Percentiles rank a stretch among this genome's conserved stretches.
Conservation (phyloP, 2,888 invertebrate species). For the Endotricha flammealis region DNA sequence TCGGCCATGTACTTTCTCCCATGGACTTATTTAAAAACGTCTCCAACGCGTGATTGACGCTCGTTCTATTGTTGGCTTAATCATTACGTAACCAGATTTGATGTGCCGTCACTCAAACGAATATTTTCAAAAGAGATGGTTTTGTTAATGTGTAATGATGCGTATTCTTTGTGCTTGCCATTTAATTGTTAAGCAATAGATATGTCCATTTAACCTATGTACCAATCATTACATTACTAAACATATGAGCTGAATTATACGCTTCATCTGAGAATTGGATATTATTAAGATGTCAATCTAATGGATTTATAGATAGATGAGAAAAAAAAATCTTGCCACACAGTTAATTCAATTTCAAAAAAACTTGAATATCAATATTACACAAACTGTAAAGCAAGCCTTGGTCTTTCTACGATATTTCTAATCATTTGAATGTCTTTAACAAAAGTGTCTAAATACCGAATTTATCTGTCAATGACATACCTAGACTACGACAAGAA, state of each 20-base stretch:
- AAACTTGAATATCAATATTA: too few relatives aligned
- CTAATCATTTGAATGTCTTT: too few relatives aligned
- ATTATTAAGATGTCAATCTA: slow-evolving; percentile 28
- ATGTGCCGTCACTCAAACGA: slow-evolving; percentile 64
- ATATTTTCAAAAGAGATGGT: slow-evolving; percentile 58
- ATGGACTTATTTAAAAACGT: slow-evolving; percentile 72
- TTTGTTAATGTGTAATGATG: slow-evolving; percentile 72
- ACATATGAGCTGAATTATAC: slow-evolving; percentile 35
- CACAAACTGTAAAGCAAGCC: too few relatives aligned
- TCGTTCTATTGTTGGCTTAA: slow-evolving; percentile 56
- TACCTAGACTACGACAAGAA: too few relatives aligned
- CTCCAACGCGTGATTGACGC: slow-evolving; percentile 69
- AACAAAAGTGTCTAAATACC: too few relatives aligned
- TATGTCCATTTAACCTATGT: slow-evolving; percentile 57
- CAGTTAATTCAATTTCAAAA: too few relatives aligned
- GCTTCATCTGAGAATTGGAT: slow-evolving; percentile 26
- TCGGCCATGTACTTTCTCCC: slow-evolving; percentile 64
- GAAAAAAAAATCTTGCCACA: too few relatives aligned
- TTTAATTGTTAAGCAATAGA: slow-evolving; percentile 70
- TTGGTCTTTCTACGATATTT: too few relatives aligned
- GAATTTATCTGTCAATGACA: too few relatives aligned
- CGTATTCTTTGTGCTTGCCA: slow-evolving; percentile 68
- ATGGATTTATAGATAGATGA: slow-evolving; percentile 1
- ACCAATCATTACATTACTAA: slow-evolving; percentile 47
- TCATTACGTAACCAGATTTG: slow-evolving; percentile 62